Evolutionary conservation across 2,797 vertebrate species (phyloP).

Genomic region (Masticophis lateralis): DNA sequence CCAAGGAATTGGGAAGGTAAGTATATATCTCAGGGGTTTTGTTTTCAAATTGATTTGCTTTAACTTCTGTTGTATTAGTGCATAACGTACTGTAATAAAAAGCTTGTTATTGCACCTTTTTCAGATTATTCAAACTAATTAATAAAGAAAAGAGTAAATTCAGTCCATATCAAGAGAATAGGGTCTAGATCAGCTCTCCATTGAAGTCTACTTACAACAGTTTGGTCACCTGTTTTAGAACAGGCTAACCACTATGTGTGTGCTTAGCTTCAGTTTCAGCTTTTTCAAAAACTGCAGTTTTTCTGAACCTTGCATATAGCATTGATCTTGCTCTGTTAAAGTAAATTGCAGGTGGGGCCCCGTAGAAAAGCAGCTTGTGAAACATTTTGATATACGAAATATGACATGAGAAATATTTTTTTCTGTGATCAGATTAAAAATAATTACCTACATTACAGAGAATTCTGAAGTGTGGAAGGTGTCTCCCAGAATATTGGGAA

Average conservation of each 20-base stretch:
- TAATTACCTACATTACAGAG: background rate
- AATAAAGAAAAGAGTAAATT: background rate
- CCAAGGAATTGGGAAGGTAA: conserved; percentile 88
- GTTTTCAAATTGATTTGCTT: background rate
- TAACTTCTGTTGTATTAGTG: background rate
- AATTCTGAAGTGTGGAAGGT: background rate
- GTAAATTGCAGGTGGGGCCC: background rate
- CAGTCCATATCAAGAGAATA: background rate
- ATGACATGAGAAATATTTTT: background rate
- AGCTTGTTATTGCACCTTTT: background rate
- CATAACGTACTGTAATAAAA: background rate
- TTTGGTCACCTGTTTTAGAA: background rate
- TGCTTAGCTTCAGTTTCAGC: background rate
- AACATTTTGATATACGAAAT: background rate
- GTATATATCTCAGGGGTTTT: conserved; percentile 30
- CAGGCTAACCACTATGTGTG: background rate
- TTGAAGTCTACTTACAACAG: background rate
- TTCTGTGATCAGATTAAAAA: background rate
- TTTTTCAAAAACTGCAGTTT: background rate
- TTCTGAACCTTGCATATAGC: background rate
- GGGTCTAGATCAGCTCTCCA: background rate
- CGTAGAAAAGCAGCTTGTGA: background rate
- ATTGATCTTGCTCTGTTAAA: background rate
- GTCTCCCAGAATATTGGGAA: background rate
- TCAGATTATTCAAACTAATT: background rate